Conservation (phyloP, 1,140 invertebrate species). For the Ceratina japonica region DNA sequence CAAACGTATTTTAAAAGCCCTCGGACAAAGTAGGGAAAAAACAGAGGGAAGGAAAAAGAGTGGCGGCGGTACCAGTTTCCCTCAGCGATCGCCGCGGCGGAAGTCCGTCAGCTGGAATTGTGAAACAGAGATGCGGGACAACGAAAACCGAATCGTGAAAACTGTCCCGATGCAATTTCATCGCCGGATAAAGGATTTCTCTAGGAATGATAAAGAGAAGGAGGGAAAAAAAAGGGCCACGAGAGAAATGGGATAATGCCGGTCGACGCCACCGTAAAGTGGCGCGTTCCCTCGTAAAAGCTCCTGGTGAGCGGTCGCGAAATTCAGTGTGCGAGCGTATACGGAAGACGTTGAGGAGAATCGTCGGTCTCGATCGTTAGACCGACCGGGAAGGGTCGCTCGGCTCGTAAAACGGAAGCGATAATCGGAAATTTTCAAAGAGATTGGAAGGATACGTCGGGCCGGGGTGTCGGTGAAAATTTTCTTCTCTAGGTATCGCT, state of each 20-base stretch:
- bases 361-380: background rate
- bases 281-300: too few species aligned
- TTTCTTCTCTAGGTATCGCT: background rate
- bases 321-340: background rate
- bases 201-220: background rate
- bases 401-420: background rate
- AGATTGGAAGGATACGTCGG: background rate
- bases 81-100: too few species aligned
- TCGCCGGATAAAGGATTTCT: constrained; percentile 12
- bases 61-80: background rate
- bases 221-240: background rate
- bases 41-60: background rate
- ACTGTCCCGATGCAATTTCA: background rate
- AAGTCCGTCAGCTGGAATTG: background rate
- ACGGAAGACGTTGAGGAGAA: background rate
- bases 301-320: background rate
- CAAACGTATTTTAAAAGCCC: constrained; percentile 3
- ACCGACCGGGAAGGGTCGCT: background rate
- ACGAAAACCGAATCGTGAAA: background rate
- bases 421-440: constrained; percentile 5
- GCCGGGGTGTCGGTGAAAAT: background rate
- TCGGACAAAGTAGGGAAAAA: background rate
- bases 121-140: background rate
- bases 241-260: constrained; percentile 7
- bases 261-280: background rate